Conservation (phyloP, 30 jellyfish, hydroid and myxozoan species). For the Pseudorhiza aurosa region DNA sequence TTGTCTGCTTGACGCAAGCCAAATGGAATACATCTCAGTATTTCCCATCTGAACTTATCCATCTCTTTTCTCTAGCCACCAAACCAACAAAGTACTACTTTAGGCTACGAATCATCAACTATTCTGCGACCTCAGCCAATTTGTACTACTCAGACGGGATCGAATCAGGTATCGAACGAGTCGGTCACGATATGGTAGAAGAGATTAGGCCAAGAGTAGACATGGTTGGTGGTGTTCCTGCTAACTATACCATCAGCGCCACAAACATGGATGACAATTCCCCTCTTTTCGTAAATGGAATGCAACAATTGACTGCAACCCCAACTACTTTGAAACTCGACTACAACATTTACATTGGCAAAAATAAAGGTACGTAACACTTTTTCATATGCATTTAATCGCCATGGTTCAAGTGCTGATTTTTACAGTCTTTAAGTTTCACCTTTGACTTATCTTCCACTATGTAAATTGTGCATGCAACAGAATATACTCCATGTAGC, state of each 20-base stretch:
- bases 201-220: constrained; percentile 42
- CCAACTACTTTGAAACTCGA: constrained; percentile 37
- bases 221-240: constrained; percentile 37
- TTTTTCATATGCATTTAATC: no score
- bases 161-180: constrained; percentile 23
- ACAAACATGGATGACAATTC: constrained; percentile 1
- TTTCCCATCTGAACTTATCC: no score
- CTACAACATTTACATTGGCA: constrained; percentile 44
- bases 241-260: constrained; percentile 57
- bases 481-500: no score
- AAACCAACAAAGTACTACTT: constrained; percentile 52
- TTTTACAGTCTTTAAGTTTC: no score
- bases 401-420: no score
- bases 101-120: constrained; percentile 70
- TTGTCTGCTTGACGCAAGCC: no score
- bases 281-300: constrained; percentile 57
- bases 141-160: constrained; percentile 36
- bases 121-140: constrained; percentile 46
- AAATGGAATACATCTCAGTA: no score
- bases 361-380: constrained; percentile 50
- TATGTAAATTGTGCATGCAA: no score
- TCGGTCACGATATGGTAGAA: constrained; percentile 18
- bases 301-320: constrained; percentile 7
- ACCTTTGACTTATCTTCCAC: no score
- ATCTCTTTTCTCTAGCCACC: constrained; percentile 4